Conservation (phyloP, 2,888 invertebrate genomes). For the Tachina grossa region DNA sequence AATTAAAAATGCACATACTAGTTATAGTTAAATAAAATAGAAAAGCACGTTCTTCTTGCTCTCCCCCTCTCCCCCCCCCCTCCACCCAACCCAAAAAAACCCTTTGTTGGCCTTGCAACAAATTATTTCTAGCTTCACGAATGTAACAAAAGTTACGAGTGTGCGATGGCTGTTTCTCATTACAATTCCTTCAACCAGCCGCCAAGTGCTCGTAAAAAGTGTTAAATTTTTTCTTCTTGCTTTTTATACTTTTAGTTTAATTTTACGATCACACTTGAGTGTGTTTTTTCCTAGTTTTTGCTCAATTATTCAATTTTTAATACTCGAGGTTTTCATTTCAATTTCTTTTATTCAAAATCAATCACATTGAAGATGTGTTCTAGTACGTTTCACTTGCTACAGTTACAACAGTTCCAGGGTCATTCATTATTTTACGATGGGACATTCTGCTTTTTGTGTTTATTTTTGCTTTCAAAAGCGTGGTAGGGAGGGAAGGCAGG, state of each 20-base stretch:
- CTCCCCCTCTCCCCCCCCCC: too few species aligned
- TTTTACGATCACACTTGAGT: slow-evolving; percentile 64
- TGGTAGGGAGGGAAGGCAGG: background rate
- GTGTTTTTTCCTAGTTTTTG: slow-evolving; percentile 12
- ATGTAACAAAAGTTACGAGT: slow-evolving; percentile 11
- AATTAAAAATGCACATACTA: slow-evolving; percentile 79
- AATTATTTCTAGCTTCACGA: slow-evolving; percentile 3
- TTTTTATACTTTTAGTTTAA: slow-evolving; percentile 43
- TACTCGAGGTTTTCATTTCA: slow-evolving; percentile 46
- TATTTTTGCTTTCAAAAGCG: background rate
- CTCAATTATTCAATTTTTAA: slow-evolving; percentile 59
- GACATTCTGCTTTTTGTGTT: slow-evolving; percentile 26
- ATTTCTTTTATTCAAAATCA: slow-evolving; percentile 72
- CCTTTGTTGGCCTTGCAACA: background rate
- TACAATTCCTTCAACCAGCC: slow-evolving; percentile 59
- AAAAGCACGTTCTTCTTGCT: slow-evolving; percentile 1
- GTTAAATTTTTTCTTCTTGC: slow-evolving; percentile 76
- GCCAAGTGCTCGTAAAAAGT: slow-evolving; percentile 71
- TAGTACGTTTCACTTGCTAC: slow-evolving; percentile 50
- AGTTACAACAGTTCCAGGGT: slow-evolving; percentile 48
- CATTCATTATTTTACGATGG: slow-evolving; percentile 64
- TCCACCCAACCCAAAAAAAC: background rate
- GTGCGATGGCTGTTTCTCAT: slow-evolving; percentile 46
- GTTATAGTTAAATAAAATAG: slow-evolving; percentile 24
- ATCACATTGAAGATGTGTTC: slow-evolving; percentile 68